phyloP scores from a whole-genome alignment of 1,140 invertebrate species.

The Cydia pomonella region DNA sequence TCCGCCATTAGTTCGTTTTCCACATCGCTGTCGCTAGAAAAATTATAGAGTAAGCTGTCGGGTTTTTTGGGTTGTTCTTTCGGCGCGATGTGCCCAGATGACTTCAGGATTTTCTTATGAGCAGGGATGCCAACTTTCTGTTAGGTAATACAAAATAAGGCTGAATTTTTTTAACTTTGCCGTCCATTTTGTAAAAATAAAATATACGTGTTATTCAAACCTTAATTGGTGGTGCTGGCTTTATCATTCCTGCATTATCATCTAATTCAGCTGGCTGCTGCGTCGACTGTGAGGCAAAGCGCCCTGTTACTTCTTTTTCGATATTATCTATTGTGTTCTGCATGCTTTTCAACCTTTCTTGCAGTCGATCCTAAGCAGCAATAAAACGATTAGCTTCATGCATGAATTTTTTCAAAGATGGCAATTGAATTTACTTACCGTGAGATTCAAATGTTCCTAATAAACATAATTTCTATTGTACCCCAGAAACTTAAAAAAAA shows the following conservation, averaged over 20 bases:
- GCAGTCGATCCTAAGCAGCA: conserved; percentile 50
- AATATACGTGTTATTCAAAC: background rate
- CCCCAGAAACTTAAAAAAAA: no score
- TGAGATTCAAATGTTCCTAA: no score
- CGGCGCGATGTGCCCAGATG: background rate
- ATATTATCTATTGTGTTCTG: conserved; percentile 64
- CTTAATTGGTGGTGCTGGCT: conserved; percentile 35
- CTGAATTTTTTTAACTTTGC: no score
- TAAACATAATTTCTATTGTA: no score
- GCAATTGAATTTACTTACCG: no score
- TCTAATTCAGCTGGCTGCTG: conserved; percentile 47
- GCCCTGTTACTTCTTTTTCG: conserved; percentile 59
- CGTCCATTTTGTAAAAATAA: no score
- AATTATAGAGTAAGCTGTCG: conserved; percentile 48
- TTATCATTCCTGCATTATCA: conserved; percentile 56
- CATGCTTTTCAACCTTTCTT: conserved; percentile 56
- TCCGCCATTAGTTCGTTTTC: conserved; percentile 37
- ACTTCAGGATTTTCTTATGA: conserved; percentile 1
- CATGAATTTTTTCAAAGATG: no score
- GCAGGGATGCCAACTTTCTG: background rate
- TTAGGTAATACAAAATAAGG: background rate
- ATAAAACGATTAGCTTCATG: conserved; percentile 1
- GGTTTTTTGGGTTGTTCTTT: background rate
- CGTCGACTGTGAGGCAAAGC: conserved; percentile 6
- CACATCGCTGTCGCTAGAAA: conserved; percentile 55